phyloP scores from a whole-genome alignment of 2,888 invertebrate genomes.

The Pediacus dermestoides region DNA sequence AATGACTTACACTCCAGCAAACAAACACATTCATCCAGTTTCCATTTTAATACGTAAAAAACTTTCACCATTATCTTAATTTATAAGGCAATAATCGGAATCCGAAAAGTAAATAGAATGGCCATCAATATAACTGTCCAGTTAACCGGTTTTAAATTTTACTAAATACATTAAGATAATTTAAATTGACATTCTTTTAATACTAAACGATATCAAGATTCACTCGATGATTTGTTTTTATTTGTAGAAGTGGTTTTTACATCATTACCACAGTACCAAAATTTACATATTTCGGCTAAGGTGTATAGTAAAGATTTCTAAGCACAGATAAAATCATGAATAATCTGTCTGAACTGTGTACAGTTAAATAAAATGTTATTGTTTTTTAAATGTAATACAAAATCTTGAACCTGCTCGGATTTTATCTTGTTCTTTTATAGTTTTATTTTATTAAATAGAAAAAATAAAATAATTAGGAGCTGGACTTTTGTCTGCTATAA shows the following conservation, averaged over 20 bases:
- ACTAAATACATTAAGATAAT: constrained; percentile 44
- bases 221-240: constrained; percentile 25
- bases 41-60: constrained; percentile 26
- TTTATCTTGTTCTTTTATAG: too few relatives aligned
- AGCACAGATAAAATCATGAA: constrained; percentile 1
- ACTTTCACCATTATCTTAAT: constrained; percentile 45
- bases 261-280: constrained; percentile 20
- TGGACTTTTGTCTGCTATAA: too few relatives aligned
- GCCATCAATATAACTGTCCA: constrained; percentile 37
- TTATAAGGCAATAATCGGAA: constrained; percentile 41
- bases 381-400: too few relatives aligned
- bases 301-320: constrained; percentile 18
- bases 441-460: too few relatives aligned
- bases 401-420: too few relatives aligned
- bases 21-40: constrained; percentile 20
- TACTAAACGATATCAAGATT: constrained; percentile 39
- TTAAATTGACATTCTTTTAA: constrained; percentile 47
- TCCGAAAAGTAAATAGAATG: constrained; percentile 37
- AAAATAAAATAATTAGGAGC: too few relatives aligned
- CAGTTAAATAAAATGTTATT: too few relatives aligned
- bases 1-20: too few relatives aligned
- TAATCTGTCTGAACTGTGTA: too few relatives aligned
- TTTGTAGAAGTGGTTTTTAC: constrained; percentile 12
- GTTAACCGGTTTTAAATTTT: constrained; percentile 42
- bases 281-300: constrained; percentile 28